Conservation (phyloP, 2,113 vertebrate genomes). For the Marcusenius ussheri region DNA sequence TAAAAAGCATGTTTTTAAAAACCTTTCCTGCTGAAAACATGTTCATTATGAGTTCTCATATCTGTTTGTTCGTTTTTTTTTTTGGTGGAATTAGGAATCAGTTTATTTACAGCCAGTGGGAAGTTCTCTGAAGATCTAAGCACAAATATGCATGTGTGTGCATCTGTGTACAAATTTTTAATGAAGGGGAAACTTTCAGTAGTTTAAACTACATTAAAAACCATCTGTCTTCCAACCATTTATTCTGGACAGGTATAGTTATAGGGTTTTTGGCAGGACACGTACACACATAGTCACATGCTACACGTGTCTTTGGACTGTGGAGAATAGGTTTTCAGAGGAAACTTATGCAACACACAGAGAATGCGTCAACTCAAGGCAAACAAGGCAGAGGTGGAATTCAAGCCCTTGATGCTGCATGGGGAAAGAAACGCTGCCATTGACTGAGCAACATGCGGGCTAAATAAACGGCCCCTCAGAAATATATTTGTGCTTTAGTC, state of each 20-base stretch:
- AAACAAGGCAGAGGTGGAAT: neutral
- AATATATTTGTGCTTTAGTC: neutral
- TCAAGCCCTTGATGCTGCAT: neutral
- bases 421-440: neutral
- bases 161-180: neutral
- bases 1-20: neutral
- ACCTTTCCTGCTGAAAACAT: neutral
- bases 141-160: neutral
- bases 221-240: neutral
- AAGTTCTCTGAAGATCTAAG: neutral
- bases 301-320: neutral
- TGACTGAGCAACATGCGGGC: neutral
- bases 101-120: neutral
- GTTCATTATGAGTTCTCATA: neutral
- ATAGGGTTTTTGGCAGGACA: neutral
- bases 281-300: neutral
- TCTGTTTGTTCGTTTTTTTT: neutral
- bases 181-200: neutral
- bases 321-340: neutral
- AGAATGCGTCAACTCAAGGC: neutral
- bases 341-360: neutral
- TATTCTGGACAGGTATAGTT: neutral
- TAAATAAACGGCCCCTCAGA: neutral
- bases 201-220: neutral
- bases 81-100: conserved; percentile 1